These are phyloP conservation scores for Silvanus unidentatus DNA, from an alignment of 2,888 invertebrate genomes.

Conservation along the genomic window DNA sequence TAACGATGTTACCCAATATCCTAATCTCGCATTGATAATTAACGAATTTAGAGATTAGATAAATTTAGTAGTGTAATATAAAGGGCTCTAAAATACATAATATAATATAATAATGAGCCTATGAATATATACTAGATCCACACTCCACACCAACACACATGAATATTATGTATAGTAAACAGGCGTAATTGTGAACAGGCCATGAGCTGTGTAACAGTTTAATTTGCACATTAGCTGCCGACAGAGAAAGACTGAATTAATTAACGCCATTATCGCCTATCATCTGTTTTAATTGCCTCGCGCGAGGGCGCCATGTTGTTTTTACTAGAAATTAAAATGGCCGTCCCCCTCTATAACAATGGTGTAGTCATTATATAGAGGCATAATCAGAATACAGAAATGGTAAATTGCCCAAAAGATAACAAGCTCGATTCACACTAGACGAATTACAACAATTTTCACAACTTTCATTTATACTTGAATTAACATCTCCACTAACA, in stretches of 20 bases:
- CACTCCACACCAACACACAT: background rate
- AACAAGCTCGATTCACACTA: conserved; percentile 40
- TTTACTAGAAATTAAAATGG: conserved; percentile 49
- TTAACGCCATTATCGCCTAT: conserved; percentile 51
- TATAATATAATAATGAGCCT: background rate
- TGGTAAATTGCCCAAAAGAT: conserved; percentile 48
- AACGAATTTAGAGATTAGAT: too few species aligned
- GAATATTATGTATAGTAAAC: conserved; percentile 31
- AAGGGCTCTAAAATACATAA: too few species aligned
- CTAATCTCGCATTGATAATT: too few species aligned
- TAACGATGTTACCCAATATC: too few species aligned
- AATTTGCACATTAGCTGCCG: conserved; percentile 49
- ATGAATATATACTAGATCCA: background rate
- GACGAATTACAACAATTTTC: conserved; percentile 15
- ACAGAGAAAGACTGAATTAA: conserved; percentile 50
- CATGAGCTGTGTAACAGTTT: conserved; percentile 47
- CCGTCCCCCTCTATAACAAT: conserved; percentile 43
- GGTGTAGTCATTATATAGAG: conserved; percentile 46
- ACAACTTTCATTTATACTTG: too few species aligned
- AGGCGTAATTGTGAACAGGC: conserved; percentile 40
- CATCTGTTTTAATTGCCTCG: conserved; percentile 50
- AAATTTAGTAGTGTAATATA: too few species aligned
- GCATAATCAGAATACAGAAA: conserved; percentile 47
- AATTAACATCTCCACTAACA: too few species aligned
- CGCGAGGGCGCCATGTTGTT: conserved; percentile 48